These are phyloP conservation scores for Cyaniris semiargus DNA, from an alignment of 2,888 invertebrate genomes.

Conservation along the genomic window DNA sequence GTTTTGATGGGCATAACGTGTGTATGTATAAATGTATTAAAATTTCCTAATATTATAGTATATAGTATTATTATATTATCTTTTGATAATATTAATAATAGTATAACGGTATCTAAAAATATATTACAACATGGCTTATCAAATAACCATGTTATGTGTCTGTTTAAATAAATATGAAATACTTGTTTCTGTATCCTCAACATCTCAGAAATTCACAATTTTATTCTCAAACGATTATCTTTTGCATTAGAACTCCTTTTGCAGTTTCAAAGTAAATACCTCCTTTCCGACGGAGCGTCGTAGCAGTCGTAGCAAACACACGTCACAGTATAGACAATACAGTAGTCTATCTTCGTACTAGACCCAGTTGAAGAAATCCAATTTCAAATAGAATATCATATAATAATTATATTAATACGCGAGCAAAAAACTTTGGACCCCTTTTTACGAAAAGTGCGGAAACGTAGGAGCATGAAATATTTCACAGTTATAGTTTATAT, in stretches of 20 bases:
- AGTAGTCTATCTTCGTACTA: neutral
- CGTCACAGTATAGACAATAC: neutral
- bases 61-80: too few relatives aligned
- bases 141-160: neutral
- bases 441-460: too few relatives aligned
- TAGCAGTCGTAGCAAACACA: neutral
- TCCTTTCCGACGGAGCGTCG: constrained; percentile 17
- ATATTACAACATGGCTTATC: neutral
- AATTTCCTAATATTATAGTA: neutral
- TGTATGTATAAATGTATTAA: too few relatives aligned
- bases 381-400: too few relatives aligned
- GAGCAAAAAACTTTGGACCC: too few relatives aligned
- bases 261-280: constrained; percentile 24
- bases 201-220: neutral
- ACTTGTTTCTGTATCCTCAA: neutral
- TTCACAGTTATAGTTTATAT: too few relatives aligned
- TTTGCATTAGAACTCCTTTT: constrained; percentile 9
- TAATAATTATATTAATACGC: too few relatives aligned
- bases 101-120: neutral
- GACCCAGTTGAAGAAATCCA: too few relatives aligned
- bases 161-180: neutral
- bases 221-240: constrained; percentile 20
- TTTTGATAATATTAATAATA: too few relatives aligned
- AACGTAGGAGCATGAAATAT: too few relatives aligned
- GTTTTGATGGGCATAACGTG: too few relatives aligned